Percentiles rank a stretch among this genome's conserved stretches.
Evolutionary conservation across 2,113 vertebrate genomes (phyloP).

Genomic region (Paramisgurnus dabryanus): DNA sequence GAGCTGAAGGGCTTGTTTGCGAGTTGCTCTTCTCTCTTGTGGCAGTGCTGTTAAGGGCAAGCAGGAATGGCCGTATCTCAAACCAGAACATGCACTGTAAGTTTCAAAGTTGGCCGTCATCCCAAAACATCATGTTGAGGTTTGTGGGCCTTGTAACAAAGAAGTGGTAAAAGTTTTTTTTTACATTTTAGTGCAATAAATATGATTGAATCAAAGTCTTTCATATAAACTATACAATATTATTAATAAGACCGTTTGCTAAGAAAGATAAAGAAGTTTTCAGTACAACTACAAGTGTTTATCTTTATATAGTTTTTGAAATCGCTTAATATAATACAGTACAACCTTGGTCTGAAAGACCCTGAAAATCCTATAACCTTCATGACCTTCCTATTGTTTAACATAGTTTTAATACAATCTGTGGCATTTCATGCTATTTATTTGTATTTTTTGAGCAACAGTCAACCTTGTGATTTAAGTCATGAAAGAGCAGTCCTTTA

Average conservation of each 20-base stretch:
- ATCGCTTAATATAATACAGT: conserved; percentile 52
- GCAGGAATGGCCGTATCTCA: conserved; percentile 46
- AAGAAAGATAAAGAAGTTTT: too few relatives aligned
- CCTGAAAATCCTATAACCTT: conserved; percentile 56
- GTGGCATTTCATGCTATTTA: conserved; percentile 59
- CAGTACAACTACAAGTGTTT: conserved; percentile 5
- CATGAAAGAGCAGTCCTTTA: conserved; percentile 52
- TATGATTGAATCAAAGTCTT: neutral
- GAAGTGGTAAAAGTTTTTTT: neutral
- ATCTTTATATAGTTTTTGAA: conserved; percentile 54
- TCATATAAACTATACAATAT: too few relatives aligned
- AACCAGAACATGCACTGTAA: neutral
- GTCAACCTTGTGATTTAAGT: conserved; percentile 68
- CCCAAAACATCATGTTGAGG: conserved; percentile 10
- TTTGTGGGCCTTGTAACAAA: neutral
- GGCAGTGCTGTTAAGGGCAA: conserved; percentile 67
- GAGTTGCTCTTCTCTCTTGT: conserved; percentile 63
- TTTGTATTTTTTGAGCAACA: conserved; percentile 52
- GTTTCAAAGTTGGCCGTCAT: conserved; percentile 27
- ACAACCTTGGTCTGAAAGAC: conserved; percentile 58
- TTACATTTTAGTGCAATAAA: neutral
- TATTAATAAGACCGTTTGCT: too few relatives aligned
- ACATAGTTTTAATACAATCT: conserved; percentile 50
- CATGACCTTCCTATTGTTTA: conserved; percentile 68
- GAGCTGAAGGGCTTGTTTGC: conserved; percentile 68